Conservation (phyloP, 2,113 vertebrate genomes). For the Talpa occidentalis region DNA sequence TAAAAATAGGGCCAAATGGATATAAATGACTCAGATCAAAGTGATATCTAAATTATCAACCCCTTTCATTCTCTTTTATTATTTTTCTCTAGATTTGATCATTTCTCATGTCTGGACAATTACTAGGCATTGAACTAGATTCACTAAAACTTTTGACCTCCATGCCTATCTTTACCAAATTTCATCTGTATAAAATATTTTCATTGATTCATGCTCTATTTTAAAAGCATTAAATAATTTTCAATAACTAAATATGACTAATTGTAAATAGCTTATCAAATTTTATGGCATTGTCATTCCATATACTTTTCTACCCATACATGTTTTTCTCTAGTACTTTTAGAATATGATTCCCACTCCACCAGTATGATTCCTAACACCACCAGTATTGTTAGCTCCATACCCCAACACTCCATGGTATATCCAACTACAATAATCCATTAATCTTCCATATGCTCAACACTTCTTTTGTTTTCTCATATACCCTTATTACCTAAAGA, state of each 20-base stretch:
- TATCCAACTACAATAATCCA: background rate
- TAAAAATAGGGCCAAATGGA: background rate
- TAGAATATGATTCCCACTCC: background rate
- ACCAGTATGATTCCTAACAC: fast-evolving
- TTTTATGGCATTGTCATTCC: background rate
- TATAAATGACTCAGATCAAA: background rate
- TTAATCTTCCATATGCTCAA: background rate
- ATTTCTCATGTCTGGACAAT: background rate
- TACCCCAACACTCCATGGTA: fast-evolving
- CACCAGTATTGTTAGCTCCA: fast-evolving
- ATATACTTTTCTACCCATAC: background rate
- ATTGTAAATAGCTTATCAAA: background rate
- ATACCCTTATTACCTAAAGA: background rate
- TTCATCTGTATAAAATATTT: background rate
- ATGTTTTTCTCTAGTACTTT: background rate
- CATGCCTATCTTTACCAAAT: background rate
- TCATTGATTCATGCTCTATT: background rate
- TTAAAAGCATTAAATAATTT: background rate
- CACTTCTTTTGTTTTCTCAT: background rate
- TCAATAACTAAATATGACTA: background rate
- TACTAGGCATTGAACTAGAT: background rate
- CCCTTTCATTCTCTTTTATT: background rate
- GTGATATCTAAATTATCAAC: background rate
- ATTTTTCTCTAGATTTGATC: background rate
- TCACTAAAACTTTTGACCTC: background rate